These are phyloP conservation scores for Poeciliopsis paucimaculata DNA, from an alignment of 2,797 vertebrate species.

Conservation along the genomic window DNA sequence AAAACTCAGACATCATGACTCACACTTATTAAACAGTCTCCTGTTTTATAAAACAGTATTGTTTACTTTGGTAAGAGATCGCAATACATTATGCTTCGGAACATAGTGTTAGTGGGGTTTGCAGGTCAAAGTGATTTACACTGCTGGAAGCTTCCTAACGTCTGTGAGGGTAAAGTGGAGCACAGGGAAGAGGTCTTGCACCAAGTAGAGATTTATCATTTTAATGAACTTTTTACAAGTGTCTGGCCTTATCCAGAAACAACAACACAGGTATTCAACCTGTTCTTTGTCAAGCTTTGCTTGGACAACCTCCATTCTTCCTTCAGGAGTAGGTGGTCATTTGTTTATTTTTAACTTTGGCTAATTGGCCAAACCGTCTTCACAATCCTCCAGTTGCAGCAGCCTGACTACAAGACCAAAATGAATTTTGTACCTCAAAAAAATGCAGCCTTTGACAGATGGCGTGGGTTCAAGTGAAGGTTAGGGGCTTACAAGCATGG, in stretches of 20 bases:
- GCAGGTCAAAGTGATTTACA: slow-evolving; percentile 74
- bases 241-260: slow-evolving; percentile 77
- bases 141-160: slow-evolving; percentile 55
- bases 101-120: slow-evolving; percentile 65
- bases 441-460: slow-evolving; percentile 75
- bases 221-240: slow-evolving; percentile 78
- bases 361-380: slow-evolving; percentile 79
- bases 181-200: slow-evolving; percentile 44
- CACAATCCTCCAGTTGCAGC: slow-evolving; percentile 65
- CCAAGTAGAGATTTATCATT: slow-evolving; percentile 70
- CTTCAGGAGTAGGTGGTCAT: slow-evolving; percentile 65
- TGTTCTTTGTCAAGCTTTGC: slow-evolving; percentile 63
- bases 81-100: slow-evolving; percentile 71
- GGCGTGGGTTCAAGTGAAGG: slow-evolving; percentile 84
- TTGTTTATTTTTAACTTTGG: slow-evolving; percentile 82
- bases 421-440: slow-evolving; percentile 57
- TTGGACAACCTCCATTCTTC: slow-evolving; percentile 78
- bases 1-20: slow-evolving; percentile 69
- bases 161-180: slow-evolving; percentile 54
- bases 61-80: slow-evolving; percentile 66
- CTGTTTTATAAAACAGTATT: slow-evolving; percentile 64
- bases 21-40: slow-evolving; percentile 58
- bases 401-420: slow-evolving; percentile 40
- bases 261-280: slow-evolving; percentile 79
- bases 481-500: slow-evolving; percentile 73